These are phyloP conservation scores for Epicampocera succincta DNA, from an alignment of 2,888 invertebrate genomes.

Conservation along the genomic window DNA sequence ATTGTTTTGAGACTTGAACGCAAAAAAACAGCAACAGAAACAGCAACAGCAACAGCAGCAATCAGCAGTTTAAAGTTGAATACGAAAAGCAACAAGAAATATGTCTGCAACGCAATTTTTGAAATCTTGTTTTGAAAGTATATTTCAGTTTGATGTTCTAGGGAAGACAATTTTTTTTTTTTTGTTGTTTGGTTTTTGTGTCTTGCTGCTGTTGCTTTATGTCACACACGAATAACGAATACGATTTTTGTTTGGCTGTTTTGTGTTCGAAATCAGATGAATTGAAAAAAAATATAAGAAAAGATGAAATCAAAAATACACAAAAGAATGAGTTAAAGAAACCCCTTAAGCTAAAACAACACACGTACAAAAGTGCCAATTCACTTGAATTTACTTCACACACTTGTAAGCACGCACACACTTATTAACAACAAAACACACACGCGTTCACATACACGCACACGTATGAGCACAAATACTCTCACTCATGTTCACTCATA, in stretches of 20 bases:
- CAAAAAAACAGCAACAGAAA: no score
- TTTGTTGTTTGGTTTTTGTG: no score
- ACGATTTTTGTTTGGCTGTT: neutral
- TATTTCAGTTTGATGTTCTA: slow-evolving; percentile 56
- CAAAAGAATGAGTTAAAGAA: slow-evolving; percentile 54
- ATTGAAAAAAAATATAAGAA: slow-evolving; percentile 1
- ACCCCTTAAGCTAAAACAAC: slow-evolving; percentile 61
- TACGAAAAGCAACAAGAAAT: slow-evolving; percentile 27
- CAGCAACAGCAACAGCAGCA: slow-evolving; percentile 44
- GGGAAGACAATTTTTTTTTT: slow-evolving; percentile 43
- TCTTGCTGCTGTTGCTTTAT: slow-evolving; percentile 39
- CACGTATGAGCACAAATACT: neutral
- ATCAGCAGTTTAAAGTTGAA: slow-evolving; percentile 34
- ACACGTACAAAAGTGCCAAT: slow-evolving; percentile 67
- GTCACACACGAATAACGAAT: slow-evolving; percentile 40
- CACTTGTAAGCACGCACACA: slow-evolving; percentile 16
- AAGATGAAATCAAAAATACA: slow-evolving; percentile 56
- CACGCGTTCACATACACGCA: neutral
- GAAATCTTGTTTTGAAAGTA: slow-evolving; percentile 62
- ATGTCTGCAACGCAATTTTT: slow-evolving; percentile 59
- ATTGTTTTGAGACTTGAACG: slow-evolving; percentile 48
- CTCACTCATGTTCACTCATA: slow-evolving; percentile 7
- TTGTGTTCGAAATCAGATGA: slow-evolving; percentile 41
- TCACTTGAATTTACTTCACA: slow-evolving; percentile 63
- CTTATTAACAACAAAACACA: neutral